Conservation (phyloP, 2,113 vertebrate genomes). For the Catharus bicknelli region DNA sequence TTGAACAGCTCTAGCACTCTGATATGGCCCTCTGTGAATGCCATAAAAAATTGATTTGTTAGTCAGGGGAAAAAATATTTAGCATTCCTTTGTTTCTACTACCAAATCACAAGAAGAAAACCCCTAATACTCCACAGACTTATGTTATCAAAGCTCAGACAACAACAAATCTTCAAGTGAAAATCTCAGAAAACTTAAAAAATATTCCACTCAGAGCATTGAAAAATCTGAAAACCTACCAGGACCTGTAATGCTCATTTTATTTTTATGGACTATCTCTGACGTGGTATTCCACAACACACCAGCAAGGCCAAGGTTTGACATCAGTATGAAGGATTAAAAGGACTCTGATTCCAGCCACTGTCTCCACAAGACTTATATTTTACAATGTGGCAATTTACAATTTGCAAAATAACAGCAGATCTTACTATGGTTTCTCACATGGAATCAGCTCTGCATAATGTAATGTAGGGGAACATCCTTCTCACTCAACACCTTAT, state of each 20-base stretch:
- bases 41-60: background rate
- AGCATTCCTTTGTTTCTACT: background rate
- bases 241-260: background rate
- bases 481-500: background rate
- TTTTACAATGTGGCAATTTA: background rate
- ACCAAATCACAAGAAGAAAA: background rate
- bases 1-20: background rate
- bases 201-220: background rate
- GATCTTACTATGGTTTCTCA: background rate
- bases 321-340: background rate
- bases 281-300: background rate
- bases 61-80: background rate
- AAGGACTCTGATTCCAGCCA: background rate
- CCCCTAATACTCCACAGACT: background rate
- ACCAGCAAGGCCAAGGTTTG: background rate
- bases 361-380: background rate
- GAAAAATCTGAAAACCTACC: background rate
- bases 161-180: background rate
- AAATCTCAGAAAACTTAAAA: background rate
- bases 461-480: fast-evolving
- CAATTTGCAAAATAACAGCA: background rate
- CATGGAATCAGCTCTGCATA: background rate
- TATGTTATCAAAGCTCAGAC: background rate
- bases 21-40: background rate
- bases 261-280: background rate